Conservation (phyloP, 2,113 vertebrate genomes). For the Todiramphus chloris region DNA sequence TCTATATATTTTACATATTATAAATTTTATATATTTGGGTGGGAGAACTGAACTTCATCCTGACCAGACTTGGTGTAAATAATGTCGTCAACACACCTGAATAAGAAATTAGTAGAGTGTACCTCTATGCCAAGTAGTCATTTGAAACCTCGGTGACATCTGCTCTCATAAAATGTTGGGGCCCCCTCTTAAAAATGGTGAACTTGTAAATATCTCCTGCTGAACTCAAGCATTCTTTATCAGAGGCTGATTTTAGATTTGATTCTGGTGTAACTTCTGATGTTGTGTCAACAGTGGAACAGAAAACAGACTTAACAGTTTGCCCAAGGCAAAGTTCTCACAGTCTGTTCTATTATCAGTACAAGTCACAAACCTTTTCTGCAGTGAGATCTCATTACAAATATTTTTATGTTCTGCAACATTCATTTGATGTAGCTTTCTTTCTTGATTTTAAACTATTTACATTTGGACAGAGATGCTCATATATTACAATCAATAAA, state of each 20-base stretch:
- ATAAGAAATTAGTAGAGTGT: background rate
- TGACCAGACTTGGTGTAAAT: background rate
- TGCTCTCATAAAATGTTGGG: background rate
- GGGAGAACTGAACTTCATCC: background rate
- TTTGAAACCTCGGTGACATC: background rate
- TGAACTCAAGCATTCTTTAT: background rate
- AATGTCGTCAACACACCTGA: background rate
- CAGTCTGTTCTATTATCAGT: background rate
- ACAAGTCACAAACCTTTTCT: background rate
- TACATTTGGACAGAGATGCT: background rate
- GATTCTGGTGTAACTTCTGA: background rate
- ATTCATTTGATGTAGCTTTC: conserved; percentile 36
- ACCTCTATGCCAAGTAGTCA: background rate
- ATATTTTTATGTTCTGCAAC: background rate
- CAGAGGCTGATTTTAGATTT: background rate
- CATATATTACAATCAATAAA: background rate
- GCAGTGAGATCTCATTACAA: background rate
- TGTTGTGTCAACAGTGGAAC: background rate
- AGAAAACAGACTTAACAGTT: background rate
- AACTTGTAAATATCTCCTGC: background rate
- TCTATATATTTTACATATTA: too few species aligned
- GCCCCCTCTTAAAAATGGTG: background rate
- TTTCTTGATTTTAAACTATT: conserved; percentile 22
- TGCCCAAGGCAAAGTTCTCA: background rate
- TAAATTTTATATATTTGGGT: background rate